These are phyloP conservation scores for Apamea sordens DNA, from an alignment of 2,888 invertebrate species.

Conservation along the genomic window DNA sequence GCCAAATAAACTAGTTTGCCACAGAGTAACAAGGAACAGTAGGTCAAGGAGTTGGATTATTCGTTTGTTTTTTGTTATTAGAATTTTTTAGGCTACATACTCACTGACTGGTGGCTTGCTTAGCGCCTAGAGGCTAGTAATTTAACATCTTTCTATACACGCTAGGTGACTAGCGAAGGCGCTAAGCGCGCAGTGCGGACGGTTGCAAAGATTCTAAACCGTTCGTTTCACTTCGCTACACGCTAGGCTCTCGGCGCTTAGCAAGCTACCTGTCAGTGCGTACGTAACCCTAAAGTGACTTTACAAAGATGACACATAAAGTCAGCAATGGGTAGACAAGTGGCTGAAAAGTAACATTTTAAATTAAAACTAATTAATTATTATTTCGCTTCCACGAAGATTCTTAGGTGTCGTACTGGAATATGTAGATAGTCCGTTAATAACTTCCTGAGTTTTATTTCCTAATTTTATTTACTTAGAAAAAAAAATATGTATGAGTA, in stretches of 20 bases:
- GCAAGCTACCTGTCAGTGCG: too few species aligned
- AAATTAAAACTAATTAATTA: background rate
- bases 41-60: background rate
- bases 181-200: too few species aligned
- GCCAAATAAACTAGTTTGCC: conserved; percentile 14
- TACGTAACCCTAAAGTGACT: too few species aligned
- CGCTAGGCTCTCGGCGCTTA: too few species aligned
- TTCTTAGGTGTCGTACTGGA: background rate
- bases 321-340: background rate
- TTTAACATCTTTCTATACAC: too few species aligned
- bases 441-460: background rate
- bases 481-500: background rate
- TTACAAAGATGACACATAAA: too few species aligned
- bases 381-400: background rate
- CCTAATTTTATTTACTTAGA: background rate
- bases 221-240: too few species aligned
- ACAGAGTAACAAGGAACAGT: conserved; percentile 44
- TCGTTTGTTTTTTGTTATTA: background rate
- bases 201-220: too few species aligned
- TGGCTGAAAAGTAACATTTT: background rate
- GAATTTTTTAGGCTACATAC: too few species aligned
- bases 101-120: too few species aligned
- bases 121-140: too few species aligned
- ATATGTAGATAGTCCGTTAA: background rate
- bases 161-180: too few species aligned